phyloP scores from a whole-genome alignment of 2,888 invertebrate species.

The Diogma glabrata region DNA sequence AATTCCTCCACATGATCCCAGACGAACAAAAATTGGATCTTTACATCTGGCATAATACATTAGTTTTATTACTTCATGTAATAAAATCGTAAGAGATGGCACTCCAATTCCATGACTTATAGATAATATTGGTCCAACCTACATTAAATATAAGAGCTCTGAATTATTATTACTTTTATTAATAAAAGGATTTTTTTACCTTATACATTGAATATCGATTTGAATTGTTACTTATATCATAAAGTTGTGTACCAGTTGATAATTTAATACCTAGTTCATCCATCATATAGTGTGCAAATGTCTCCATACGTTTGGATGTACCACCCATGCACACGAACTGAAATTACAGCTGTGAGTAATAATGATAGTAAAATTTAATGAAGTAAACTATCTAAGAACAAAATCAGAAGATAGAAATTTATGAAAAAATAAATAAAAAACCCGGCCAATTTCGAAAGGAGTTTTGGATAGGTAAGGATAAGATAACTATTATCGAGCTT shows the following conservation, averaged over 20 bases:
- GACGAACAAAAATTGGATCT: constrained; percentile 85
- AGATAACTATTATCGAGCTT: too few species aligned
- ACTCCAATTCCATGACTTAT: constrained; percentile 90
- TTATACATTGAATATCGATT: constrained; percentile 94
- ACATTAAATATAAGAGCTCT: not conserved
- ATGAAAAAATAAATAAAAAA: too few species aligned
- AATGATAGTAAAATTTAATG: too few species aligned
- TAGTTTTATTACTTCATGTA: constrained; percentile 93
- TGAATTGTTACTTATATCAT: constrained; percentile 82
- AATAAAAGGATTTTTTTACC: constrained; percentile 41
- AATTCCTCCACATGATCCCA: constrained; percentile 89
- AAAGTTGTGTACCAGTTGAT: constrained; percentile 75
- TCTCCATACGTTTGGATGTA: constrained; percentile 87
- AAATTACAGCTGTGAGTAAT: too few species aligned
- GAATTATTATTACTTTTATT: not conserved
- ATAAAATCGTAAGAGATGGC: constrained; percentile 87
- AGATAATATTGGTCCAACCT: constrained; percentile 36
- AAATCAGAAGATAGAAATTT: too few species aligned
- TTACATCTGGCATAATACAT: constrained; percentile 82
- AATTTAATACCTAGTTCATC: constrained; percentile 80
- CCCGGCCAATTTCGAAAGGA: too few species aligned
- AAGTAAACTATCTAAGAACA: too few species aligned
- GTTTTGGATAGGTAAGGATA: too few species aligned
- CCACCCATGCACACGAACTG: constrained; percentile 97
- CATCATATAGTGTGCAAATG: constrained; percentile 84